Base-by-base conservation (phyloP, 2,797 vertebrate genomes). In the Gambelia wislizenii region DNA sequence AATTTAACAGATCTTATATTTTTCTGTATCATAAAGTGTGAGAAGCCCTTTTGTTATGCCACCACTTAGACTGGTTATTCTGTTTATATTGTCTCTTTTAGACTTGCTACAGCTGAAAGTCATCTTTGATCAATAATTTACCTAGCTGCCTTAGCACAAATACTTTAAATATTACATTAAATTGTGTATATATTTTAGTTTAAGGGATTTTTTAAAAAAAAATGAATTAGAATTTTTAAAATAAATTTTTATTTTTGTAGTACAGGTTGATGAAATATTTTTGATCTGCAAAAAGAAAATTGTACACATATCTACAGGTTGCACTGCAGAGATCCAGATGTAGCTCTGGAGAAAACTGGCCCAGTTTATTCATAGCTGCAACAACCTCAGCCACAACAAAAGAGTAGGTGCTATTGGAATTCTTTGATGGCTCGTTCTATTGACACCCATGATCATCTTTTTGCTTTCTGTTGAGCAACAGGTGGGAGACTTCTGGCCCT, bases 171-270 rank as follows among this genome's bases (percentile, higher is more conserved):
- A 88, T 89, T 88, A 75, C 91, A 70, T 94, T 79, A 88, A 90
- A 87, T n/a, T 91, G 91, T 96, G 78, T 96, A 92, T 95, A 94
- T 96, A 93, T 91, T 95, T 95, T 95, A 90, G 87, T 61, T 74
- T 83, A 83, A 83, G 36, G 39, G 6, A n/a, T 79, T 76, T 81
- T 94, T 93, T 94, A 87, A 93, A 72, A 94, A 77, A 84, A 89
- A 81, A 92, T 33, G 64, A 67, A 33, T 67, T 95, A 94, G 95
- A 95, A 92, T 94, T 95, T 94, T 89, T 2, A 92, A 91, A 84
- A 95, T 93, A 89, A 95, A 93, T 70, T 83, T 95, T 90, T 95
- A 96, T 96, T 96, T 96, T 96, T 96, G 93, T 96, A 96, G 92
- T 90, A 91, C 84, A 93, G 90, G 95, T 91, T 76, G 76, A 70